Evolutionary conservation across 2,797 vertebrate species (phyloP), one percentile per base, ranked within the genome.

Genomic region (Acestrorhynchus altus): DNA sequence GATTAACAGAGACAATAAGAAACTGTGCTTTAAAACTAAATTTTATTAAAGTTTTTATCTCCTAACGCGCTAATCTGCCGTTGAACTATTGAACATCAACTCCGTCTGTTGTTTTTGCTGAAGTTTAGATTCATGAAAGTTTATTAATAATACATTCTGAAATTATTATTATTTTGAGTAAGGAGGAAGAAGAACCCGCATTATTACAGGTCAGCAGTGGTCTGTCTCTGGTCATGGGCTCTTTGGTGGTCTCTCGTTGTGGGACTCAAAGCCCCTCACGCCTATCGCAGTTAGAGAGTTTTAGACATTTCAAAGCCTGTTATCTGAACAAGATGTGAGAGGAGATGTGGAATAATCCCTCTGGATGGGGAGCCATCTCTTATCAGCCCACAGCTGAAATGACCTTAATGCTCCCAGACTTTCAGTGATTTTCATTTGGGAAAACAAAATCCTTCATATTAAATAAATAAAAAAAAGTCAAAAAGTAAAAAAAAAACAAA

Each of bases 281-380:
- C 8, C 71, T 12, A 9, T 54, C 46, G 20, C 40, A 44, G 20
- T 49, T 31, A 11, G 9, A 35, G 49, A 42, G 13, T 31, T 68
- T 56, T 18, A n/a, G 16, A 20, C 0, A 24, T 76, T 65, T 71
- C 60, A 56, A 6, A 65, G 59, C n/a, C 46, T 24, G 12, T 52
- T 74, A 78, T 75, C 73, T 66, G 22, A 47, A 54, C 59, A 74
- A 71, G 72, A 82, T 57, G 39, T 24, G 31, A 66, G 61, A 54
- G 42, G 22, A 66, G 64, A 75, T 66, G 73, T 42, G 49, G 61
- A 70, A 59, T 68, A 68, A 68, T 61, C 63, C 44, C 54, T 77
- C 28, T 4, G 47, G 56, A 12, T 70, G 73, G 15, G 73, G 18
- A 16, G 35, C 54, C 20, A 52, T 44, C 56, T 60, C n/a, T 61